Evolutionary conservation across 2,797 vertebrate genomes (phyloP).

Genomic region (Urosaurus nigricauda): DNA sequence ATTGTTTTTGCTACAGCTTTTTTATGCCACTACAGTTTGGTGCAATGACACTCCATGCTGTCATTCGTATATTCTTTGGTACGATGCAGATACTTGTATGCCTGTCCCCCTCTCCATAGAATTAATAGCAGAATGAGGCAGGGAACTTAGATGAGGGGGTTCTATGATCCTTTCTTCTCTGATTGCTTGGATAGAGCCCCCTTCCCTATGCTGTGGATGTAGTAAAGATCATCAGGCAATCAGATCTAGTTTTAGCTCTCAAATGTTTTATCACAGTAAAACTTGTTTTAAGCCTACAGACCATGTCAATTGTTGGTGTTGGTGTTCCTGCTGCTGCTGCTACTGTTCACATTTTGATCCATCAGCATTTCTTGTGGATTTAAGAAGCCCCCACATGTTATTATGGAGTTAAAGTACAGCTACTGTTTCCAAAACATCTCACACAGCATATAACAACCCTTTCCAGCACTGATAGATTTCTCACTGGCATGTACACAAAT

Average conservation of each 20-base stretch:
- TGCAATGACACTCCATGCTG: no score
- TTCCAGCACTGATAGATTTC: conserved; percentile 17
- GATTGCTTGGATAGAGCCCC: no score
- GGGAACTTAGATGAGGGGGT: no score
- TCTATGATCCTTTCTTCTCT: no score
- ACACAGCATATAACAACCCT: not conserved
- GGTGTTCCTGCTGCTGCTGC: not conserved
- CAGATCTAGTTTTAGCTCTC: not conserved
- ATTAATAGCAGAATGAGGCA: no score
- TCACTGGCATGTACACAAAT: conserved; percentile 34
- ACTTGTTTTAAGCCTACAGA: not conserved
- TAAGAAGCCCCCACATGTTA: not conserved
- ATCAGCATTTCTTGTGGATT: not conserved
- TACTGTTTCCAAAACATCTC: not conserved
- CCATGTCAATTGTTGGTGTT: no score
- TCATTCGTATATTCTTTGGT: no score
- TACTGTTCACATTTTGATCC: not conserved
- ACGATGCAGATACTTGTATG: no score
- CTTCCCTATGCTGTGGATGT: no score
- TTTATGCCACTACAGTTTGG: no score
- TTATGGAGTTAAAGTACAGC: not conserved
- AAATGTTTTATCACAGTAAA: not conserved
- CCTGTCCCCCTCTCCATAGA: no score
- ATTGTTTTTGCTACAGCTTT: no score
- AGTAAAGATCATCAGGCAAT: not conserved